Base-by-base conservation (phyloP, 2,113 vertebrate species). In the Sturnira hondurensis region DNA sequence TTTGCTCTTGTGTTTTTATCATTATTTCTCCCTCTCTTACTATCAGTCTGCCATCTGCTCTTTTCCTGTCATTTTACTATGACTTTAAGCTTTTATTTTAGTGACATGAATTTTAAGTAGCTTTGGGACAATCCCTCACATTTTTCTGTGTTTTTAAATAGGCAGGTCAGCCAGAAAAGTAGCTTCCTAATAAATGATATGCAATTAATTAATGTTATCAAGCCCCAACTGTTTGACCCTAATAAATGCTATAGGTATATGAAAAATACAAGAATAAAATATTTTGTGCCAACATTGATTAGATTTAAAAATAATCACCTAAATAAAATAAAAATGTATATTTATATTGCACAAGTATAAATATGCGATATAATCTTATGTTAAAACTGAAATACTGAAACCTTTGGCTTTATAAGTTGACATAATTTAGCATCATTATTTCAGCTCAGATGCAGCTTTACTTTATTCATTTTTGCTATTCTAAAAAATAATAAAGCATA, bases 401-500 rank as follows among this genome's bases (percentile, higher is more conserved):
- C 19, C 33, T 50, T 93, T 67, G 56, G 5, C 63, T 88, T 94
- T 28, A 82, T 26, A 70, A 50, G 54, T 67, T 94, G 56, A 78
- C 41, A 81, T 33, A 87, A 94, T 93, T 97, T 94, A 73, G 33
- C 28, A 83, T 70, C 20, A 61, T 47, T 73, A 96, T 96, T 94
- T 96, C 45, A 74, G 93, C 20, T 78, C 56, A 87, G 9, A 89
- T 85, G 38, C 13, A 78, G 4, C 95, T 86, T 36, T 63, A 80
- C 43, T 92, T 93, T 80, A 47, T 84, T 81, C n/a, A 7, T 47
- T 95, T 94, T 81, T 94, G 52, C 86, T 78, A 82, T 86, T 93
- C 56, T 85, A 85, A 13, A 68, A 88, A 88, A 65, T 94, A 95
- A 97, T 84, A 97, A 97, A 84, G 89, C 95, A 93, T 98, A 98